Conservation (phyloP, 2,797 vertebrate species). For the Schizopygopsis pylzovi region DNA sequence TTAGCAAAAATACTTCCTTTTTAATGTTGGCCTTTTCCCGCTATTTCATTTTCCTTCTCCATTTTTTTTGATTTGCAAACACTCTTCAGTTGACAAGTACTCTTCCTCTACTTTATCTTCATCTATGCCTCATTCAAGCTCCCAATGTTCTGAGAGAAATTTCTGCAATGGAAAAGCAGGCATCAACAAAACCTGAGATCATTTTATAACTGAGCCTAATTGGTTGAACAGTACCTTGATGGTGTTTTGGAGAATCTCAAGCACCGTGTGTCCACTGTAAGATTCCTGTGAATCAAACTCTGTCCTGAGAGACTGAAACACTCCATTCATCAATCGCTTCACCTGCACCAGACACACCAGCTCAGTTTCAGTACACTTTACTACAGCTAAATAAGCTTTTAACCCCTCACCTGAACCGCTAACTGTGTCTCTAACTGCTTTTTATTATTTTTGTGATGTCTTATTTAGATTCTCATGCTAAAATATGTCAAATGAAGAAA, state of each 20-base stretch:
- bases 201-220: background rate
- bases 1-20: background rate
- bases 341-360: conserved; percentile 69
- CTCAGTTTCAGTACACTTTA: background rate
- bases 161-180: conserved; percentile 11
- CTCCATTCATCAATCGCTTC: conserved; percentile 83
- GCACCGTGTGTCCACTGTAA: conserved; percentile 76
- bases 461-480: conserved; percentile 75
- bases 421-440: conserved; percentile 65
- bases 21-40: background rate
- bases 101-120: conserved; percentile 19
- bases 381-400: background rate
- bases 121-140: conserved; percentile 19
- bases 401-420: conserved; percentile 41
- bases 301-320: conserved; percentile 79
- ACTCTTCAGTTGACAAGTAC: background rate
- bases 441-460: conserved; percentile 62
- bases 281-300: conserved; percentile 80
- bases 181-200: background rate
- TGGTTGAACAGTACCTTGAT: conserved; percentile 78
- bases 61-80: background rate
- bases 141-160: conserved; percentile 25
- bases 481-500: conserved; percentile 15
- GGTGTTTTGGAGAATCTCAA: conserved; percentile 78
- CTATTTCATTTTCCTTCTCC: conserved; percentile 1